Evolutionary conservation across 2,888 invertebrate genomes (phyloP), one percentile per base, ranked within the genome.

Genomic region (Drosophila atroscutellata): DNA sequence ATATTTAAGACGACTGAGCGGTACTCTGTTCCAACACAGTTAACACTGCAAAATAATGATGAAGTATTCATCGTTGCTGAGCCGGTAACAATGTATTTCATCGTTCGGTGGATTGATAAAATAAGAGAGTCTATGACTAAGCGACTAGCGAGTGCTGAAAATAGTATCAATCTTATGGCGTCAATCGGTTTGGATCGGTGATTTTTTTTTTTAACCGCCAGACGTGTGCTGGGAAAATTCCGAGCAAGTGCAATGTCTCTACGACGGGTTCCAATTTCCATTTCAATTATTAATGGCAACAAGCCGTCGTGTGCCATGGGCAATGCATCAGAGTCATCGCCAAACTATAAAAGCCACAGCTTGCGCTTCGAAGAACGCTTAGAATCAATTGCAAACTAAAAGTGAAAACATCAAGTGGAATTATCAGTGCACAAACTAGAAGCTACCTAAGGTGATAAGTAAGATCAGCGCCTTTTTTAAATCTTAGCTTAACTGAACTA

Each of bases 161-260:
- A 86, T 83, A 88, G 67, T 67, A 18, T 18, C 34, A 60, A 51
- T 78, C 54, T 75, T 59, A 70, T 68, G 54, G 50, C 24, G 34
- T 37, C 65, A 50, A 30, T 56, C 57, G 26, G 59, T 32, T 50
- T 11, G 47, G 32, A 58, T 61, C 55, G 78, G 88, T 87, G 83
- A 74, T 72, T 77, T 71, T 68, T 77, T 71, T 68, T 71, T 74
- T 55, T 28, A 68, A 69, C 64, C 51, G 56, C 9, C 69, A 51
- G 34, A 76, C 74, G 75, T 67, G 52, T 28, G 67, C 52, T 81
- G 85, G 85, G 85, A 81, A 85, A 86, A 68, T 47, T 68, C 81
- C 83, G 56, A 13, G 45, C 32, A 50, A 36, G 9, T 54, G 65
- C 57, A 61, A 59, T 50, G 49, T 26, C 18, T 15, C 57, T 9